These are phyloP conservation scores for Megaceryle maxima DNA, from an alignment of 2,113 vertebrate species.

Conservation along the genomic window DNA sequence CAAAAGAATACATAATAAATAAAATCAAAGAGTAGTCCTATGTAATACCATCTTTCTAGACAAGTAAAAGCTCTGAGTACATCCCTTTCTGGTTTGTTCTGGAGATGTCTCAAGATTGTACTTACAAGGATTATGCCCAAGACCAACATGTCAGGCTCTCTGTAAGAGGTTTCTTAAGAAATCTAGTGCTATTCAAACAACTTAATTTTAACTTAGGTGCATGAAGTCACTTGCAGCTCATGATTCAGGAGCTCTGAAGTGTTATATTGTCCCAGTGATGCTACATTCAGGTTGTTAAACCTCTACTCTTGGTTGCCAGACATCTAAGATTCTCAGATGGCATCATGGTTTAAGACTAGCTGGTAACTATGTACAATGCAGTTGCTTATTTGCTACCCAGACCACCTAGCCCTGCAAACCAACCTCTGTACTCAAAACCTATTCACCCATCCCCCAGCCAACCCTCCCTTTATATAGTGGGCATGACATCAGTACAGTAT, in stretches of 20 bases:
- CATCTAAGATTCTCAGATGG: not conserved
- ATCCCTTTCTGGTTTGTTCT: not conserved
- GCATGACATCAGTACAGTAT: not conserved
- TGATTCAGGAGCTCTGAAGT: not conserved
- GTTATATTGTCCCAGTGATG: not conserved
- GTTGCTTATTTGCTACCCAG: not conserved
- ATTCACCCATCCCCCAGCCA: too few species aligned
- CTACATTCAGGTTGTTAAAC: not conserved
- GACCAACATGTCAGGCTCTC: not conserved
- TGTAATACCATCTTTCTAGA: not conserved
- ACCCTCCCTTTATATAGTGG: not conserved
- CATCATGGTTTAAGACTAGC: not conserved
- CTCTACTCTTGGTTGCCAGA: accelerated
- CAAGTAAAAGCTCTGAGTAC: not conserved
- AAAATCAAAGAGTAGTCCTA: not conserved
- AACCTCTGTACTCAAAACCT: too few species aligned
- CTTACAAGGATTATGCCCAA: not conserved
- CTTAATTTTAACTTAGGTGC: not conserved
- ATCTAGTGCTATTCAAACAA: not conserved
- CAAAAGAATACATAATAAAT: not conserved
- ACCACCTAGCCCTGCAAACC: too few species aligned
- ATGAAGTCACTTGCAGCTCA: not conserved
- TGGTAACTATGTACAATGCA: not conserved
- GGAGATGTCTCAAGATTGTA: not conserved
- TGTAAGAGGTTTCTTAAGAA: not conserved